phyloP scores from a whole-genome alignment of 2,888 invertebrate genomes.

The Byasa hedistus region DNA sequence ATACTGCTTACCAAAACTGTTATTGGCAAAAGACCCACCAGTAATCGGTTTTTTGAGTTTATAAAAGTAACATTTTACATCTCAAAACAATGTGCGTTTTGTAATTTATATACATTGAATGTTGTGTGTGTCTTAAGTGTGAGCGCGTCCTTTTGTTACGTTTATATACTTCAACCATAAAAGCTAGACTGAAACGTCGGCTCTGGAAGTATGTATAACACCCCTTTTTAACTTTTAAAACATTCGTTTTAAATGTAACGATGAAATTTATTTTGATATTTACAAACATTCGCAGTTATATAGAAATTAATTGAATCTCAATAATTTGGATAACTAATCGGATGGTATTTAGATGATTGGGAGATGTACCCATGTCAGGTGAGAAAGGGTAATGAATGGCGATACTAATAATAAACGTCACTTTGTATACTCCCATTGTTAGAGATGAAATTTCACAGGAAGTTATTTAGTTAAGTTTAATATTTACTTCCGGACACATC shows the following conservation, averaged over 20 bases:
- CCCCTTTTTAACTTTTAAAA: no score
- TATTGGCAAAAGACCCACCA: no score
- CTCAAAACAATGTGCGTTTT: no score
- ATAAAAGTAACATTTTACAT: no score
- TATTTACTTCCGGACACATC: no score
- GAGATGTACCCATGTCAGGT: conserved; percentile 6
- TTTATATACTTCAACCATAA: conserved; percentile 22
- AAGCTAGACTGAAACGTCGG: conserved; percentile 2
- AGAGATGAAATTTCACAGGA: no score
- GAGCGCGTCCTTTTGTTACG: conserved; percentile 8
- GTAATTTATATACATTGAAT: no score
- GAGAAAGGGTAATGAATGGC: not conserved
- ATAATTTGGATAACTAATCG: not conserved
- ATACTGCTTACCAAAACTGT: no score
- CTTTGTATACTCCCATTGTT: not conserved
- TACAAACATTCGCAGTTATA: not conserved
- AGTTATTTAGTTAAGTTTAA: no score
- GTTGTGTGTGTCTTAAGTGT: no score
- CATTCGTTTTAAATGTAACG: no score
- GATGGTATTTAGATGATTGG: not conserved
- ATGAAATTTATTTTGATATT: not conserved
- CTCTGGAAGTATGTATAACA: not conserved
- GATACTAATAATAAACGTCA: not conserved
- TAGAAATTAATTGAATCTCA: not conserved
- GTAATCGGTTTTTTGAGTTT: no score